Base-by-base conservation (phyloP, 2,888 invertebrate genomes). In the Antheraea assamensis region DNA sequence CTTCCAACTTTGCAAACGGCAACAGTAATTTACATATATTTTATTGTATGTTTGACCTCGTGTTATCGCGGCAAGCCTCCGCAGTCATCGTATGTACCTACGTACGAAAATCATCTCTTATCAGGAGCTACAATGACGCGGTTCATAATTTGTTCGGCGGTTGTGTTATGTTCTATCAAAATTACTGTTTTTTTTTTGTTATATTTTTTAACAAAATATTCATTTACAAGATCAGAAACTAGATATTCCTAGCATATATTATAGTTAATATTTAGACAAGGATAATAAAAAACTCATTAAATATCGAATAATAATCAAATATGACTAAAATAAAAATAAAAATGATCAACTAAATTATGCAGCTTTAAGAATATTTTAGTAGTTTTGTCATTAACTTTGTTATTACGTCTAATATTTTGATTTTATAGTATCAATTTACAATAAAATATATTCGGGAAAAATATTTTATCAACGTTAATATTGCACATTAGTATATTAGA, bases 61-160 rank as follows among this genome's bases (percentile, higher is more conserved):
- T 79, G 86, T 87, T 92, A 93, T 93, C 92, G 88, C 85, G 91
- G 78, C 92, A 88, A 92, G 92, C 92, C 92, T 91, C 90, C 87
- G 74, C 78, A 88, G 88, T 89, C 88, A 88, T 84, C 83, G 55
- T 58, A 55, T 70, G 70, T 73, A 73, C 70, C 68, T 55, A 70
- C 66, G 74, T 80, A 78, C 80, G 83, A 83, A 85, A 88, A 86
- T 87, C 85, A 85, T 86, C 79, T 83, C 83, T 90, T 92, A 91
- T 90, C 90, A 58, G 35, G n/a, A 52, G 30, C 35, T 24, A 68
- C 68, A 68, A 68, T 68, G 68, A 68, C 68, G 68, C 68, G 68
- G 30, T 27, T 30, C 24, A 68, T 31, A 68, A 10, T 68, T 35
- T 68, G 35, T 35, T 68, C 68, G 19, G 8, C 8, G n/a, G 68